These are phyloP conservation scores for Euplexia lucipara DNA, from an alignment of 2,888 invertebrate species.

Conservation along the genomic window DNA sequence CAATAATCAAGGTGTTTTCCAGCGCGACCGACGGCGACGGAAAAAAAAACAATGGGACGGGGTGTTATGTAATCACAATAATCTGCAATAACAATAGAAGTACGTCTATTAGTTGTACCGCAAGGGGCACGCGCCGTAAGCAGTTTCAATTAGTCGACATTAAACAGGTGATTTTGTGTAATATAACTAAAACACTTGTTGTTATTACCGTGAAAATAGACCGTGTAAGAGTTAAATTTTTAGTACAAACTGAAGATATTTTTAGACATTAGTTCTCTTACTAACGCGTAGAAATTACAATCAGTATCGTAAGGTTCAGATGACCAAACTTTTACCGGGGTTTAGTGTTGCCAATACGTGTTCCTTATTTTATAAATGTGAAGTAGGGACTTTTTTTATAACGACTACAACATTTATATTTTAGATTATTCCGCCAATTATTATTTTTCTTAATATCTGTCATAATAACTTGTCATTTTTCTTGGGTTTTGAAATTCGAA, in stretches of 20 bases:
- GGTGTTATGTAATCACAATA: slow-evolving; percentile 72
- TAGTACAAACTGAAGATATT: neutral
- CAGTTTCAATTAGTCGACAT: slow-evolving; percentile 34
- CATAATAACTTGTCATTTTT: neutral
- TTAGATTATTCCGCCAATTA: too few relatives aligned
- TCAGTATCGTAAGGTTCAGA: too few relatives aligned
- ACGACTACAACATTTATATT: too few relatives aligned
- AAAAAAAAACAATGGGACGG: slow-evolving; percentile 70
- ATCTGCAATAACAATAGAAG: slow-evolving; percentile 64
- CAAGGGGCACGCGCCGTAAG: slow-evolving; percentile 27
- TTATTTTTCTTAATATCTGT: too few relatives aligned
- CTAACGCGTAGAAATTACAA: too few relatives aligned
- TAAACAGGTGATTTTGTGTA: slow-evolving; percentile 45
- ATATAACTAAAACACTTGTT: slow-evolving; percentile 15
- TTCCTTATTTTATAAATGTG: too few relatives aligned
- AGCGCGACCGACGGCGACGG: slow-evolving; percentile 34
- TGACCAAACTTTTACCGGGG: too few relatives aligned
- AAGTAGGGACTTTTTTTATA: too few relatives aligned
- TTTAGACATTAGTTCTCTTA: neutral
- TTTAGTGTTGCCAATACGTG: too few relatives aligned
- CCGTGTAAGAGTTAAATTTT: neutral
- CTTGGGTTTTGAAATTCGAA: neutral
- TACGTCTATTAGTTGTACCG: slow-evolving; percentile 7
- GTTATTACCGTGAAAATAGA: slow-evolving; percentile 28
- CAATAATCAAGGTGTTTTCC: slow-evolving; percentile 39